A percentile compares a stretch with the other conserved stretches of the same genome.
phyloP scores from a whole-genome alignment of 2,888 invertebrate species.

The Idaea straminata region DNA sequence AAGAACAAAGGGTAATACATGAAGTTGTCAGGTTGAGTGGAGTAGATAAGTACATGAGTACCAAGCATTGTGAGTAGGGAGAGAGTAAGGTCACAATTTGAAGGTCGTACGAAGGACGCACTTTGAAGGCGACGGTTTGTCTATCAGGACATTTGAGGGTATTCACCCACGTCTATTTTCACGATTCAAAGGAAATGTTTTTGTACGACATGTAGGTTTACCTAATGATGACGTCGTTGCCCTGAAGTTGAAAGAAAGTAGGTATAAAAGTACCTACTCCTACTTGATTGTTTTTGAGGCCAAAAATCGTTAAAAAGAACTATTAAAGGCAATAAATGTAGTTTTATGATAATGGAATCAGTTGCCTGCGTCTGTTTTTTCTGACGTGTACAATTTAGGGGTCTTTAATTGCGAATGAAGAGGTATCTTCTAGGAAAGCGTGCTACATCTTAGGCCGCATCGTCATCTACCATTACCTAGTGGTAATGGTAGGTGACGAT shows the following conservation, averaged over 20 bases:
- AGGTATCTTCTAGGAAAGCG: no score
- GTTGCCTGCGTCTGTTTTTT: no score
- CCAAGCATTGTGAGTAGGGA: not conserved
- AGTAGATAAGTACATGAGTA: not conserved
- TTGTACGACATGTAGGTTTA: not conserved
- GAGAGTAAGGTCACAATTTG: conserved; percentile 23
- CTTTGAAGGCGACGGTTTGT: conserved; percentile 37
- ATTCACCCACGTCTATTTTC: conserved; percentile 29
- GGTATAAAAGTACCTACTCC: not conserved
- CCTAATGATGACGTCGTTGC: not conserved
- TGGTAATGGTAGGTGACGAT: no score
- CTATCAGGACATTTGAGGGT: conserved; percentile 33
- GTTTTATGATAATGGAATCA: no score
- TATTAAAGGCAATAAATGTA: no score
- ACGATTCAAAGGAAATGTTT: not conserved
- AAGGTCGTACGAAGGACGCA: conserved; percentile 52
- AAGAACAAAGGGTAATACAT: no score
- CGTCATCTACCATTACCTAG: no score
- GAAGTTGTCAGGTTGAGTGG: no score
- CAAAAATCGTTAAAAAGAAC: no score
- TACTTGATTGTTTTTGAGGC: not conserved
- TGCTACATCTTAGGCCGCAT: no score
- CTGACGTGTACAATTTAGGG: no score
- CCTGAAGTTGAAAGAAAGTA: not conserved
- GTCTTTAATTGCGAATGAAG: no score